Percentiles rank a stretch among this genome's conserved stretches.
Evolutionary conservation across 1,140 invertebrate genomes (phyloP).

Genomic region (Plutomurus gul): DNA sequence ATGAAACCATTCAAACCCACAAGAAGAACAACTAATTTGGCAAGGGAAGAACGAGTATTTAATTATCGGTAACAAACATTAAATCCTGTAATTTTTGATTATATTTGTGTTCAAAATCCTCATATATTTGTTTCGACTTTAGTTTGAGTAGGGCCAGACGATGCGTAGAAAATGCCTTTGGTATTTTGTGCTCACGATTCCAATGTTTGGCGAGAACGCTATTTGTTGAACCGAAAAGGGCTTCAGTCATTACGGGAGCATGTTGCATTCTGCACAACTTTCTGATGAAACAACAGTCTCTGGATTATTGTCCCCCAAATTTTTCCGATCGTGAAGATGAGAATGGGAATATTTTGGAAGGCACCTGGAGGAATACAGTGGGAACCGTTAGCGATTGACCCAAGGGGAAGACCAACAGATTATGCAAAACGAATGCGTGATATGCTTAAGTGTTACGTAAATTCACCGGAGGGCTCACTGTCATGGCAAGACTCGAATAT

Average conservation of each 20-base stretch:
- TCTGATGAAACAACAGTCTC: background rate
- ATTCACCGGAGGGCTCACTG: background rate
- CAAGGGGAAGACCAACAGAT: background rate
- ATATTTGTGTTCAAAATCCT: background rate
- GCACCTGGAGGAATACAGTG: background rate
- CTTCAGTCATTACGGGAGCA: conserved; percentile 5
- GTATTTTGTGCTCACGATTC: conserved; percentile 56
- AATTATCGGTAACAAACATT: conserved; percentile 59
- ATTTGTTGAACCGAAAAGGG: conserved; percentile 33
- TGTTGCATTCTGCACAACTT: conserved; percentile 40
- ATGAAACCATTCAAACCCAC: conserved; percentile 57
- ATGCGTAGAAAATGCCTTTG: conserved; percentile 60
- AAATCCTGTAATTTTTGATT: no score
- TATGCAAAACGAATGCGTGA: background rate
- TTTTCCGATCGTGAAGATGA: background rate
- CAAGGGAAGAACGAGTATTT: conserved; percentile 58
- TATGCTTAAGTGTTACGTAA: background rate
- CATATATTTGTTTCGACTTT: conserved; percentile 49
- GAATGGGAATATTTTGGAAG: background rate
- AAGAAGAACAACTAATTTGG: conserved; percentile 45
- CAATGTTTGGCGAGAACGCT: conserved; percentile 33
- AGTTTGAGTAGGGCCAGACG: conserved; percentile 57
- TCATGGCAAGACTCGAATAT: background rate
- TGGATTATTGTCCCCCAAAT: background rate
- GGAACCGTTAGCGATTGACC: background rate